Conservation (phyloP, 2,797 vertebrate genomes). For the Schizopygopsis malacanthus region DNA sequence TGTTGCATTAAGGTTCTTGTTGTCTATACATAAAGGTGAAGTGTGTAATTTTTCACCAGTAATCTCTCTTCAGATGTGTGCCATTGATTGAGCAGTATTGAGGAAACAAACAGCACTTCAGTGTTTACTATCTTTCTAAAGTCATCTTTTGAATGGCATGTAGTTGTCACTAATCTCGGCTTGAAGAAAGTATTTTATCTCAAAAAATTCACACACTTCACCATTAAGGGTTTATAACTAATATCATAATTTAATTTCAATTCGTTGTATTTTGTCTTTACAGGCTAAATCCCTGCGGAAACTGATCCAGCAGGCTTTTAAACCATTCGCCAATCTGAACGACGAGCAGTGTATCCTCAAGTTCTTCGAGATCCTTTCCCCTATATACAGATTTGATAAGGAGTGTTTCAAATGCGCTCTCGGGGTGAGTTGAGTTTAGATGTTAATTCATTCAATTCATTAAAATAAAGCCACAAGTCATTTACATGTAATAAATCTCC, state of each 20-base stretch:
- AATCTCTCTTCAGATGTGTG: too few relatives aligned
- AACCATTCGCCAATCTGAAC: slow-evolving; percentile 96
- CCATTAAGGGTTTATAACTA: neutral
- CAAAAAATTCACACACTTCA: neutral
- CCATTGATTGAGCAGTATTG: neutral
- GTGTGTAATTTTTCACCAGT: neutral
- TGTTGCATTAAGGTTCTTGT: neutral
- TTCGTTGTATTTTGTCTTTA: slow-evolving; percentile 13
- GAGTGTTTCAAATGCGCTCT: slow-evolving; percentile 99
- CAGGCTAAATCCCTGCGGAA: slow-evolving; percentile 96
- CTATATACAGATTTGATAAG: slow-evolving; percentile 96
- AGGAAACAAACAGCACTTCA: neutral
- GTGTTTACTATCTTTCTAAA: slow-evolving; percentile 5
- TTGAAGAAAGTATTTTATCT: neutral
- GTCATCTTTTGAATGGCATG: neutral
- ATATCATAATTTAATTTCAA: slow-evolving; percentile 1
- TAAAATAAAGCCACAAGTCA: neutral
- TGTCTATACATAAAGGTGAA: neutral
- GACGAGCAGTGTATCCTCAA: slow-evolving; percentile 98
- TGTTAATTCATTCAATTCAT: neutral
- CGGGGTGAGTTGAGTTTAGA: slow-evolving; percentile 81
- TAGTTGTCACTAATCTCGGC: neutral
- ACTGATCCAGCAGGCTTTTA: slow-evolving; percentile 97
- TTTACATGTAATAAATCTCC: neutral
- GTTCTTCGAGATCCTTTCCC: slow-evolving; percentile 97